Evolutionary conservation across 2,888 invertebrate species (phyloP).

Genomic region (Sacculina carcini): DNA sequence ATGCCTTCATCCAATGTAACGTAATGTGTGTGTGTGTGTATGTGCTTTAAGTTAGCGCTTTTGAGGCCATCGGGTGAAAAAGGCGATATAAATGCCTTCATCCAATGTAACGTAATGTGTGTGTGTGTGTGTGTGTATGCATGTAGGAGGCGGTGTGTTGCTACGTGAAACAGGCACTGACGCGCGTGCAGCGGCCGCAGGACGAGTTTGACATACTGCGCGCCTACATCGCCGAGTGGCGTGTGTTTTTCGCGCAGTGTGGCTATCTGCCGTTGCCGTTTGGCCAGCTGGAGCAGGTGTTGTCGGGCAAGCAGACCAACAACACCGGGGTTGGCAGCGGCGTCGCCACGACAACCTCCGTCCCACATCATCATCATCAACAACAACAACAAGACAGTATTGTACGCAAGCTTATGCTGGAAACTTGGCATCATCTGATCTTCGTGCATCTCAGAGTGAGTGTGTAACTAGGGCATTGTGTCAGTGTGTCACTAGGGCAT

Average conservation of each 20-base stretch:
- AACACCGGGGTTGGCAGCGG: background rate
- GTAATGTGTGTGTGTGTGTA: too few relatives aligned
- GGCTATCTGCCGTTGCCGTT: constrained; percentile 90
- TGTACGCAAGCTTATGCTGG: constrained; percentile 54
- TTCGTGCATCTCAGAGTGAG: constrained; percentile 72
- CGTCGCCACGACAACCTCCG: constrained; percentile 26
- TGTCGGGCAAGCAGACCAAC: constrained; percentile 33
- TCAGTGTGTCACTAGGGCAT: too few relatives aligned
- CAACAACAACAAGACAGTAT: constrained; percentile 5
- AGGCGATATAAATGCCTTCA: too few relatives aligned
- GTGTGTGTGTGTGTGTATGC: background rate
- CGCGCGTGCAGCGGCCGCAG: constrained; percentile 55
- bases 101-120: too few relatives aligned
- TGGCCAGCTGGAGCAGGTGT: constrained; percentile 61
- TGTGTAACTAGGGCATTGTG: background rate
- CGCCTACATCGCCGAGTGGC: constrained; percentile 94
- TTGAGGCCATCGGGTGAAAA: too few relatives aligned
- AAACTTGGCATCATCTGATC: constrained; percentile 93
- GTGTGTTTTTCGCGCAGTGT: constrained; percentile 91
- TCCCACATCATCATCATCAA: constrained; percentile 21
- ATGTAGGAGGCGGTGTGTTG: background rate
- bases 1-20: too few relatives aligned
- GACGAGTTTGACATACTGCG: constrained; percentile 86
- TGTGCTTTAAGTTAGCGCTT: too few relatives aligned
- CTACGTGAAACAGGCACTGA: background rate